phyloP scores from a whole-genome alignment of 1,140 invertebrate genomes.

The Grapholita molesta region DNA sequence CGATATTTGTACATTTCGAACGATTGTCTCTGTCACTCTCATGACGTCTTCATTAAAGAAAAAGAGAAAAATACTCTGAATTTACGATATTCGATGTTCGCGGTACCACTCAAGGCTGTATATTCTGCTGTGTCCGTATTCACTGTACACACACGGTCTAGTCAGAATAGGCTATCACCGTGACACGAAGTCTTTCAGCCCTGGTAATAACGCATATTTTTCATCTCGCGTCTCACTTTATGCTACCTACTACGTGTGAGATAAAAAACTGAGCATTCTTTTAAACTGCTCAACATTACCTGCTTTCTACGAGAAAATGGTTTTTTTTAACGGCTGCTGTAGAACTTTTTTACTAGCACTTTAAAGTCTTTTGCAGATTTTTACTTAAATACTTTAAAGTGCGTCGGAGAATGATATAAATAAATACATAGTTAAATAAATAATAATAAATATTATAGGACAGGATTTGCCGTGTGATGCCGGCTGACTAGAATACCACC shows the following conservation, averaged over 20 bases:
- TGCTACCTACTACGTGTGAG: neutral
- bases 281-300: neutral
- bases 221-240: neutral
- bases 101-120: too few relatives aligned
- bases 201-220: slow-evolving; percentile 8
- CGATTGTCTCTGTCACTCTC: too few relatives aligned
- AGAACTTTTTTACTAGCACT: neutral
- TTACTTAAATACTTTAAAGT: too few relatives aligned
- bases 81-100: too few relatives aligned
- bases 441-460: too few relatives aligned
- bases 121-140: neutral
- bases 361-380: neutral
- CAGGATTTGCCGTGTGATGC: too few relatives aligned
- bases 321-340: neutral
- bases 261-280: neutral
- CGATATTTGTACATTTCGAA: too few relatives aligned
- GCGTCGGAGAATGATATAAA: too few relatives aligned
- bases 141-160: neutral
- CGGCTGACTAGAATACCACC: too few relatives aligned
- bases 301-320: neutral
- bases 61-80: too few relatives aligned
- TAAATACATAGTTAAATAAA: too few relatives aligned
- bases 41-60: too few relatives aligned
- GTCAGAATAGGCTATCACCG: slow-evolving; percentile 3
- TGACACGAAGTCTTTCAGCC: slow-evolving; percentile 9